Evolutionary conservation across 2,113 vertebrate genomes (phyloP), one percentile per base, ranked within the genome.

Genomic region (Rhinolophus ferrumequinum): DNA sequence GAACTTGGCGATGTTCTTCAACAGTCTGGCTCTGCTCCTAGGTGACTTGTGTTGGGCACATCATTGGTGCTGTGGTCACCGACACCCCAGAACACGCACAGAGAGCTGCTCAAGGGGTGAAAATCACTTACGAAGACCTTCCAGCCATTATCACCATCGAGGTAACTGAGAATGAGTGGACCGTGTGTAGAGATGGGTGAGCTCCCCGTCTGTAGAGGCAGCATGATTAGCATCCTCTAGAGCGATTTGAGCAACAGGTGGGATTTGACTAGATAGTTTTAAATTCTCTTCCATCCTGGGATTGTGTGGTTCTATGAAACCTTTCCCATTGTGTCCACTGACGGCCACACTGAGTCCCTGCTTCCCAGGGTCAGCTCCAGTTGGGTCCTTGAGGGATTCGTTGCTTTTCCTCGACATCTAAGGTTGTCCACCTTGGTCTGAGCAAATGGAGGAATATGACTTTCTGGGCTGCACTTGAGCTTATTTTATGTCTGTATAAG

Each of bases 31-130:
- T 83, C 95, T 91, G 21, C 69, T 91, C 52, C 28, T 90, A 99
- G 99, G 99, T 99, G 76, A 99, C 99, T 44, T 99, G 99, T 85
- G 98, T 99, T 72, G 99, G 99, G 77, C 99, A 99, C 38, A 98
- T 99, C 96, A 99, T 99, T 0, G 99, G 99, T 2, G 99, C 99
- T 1, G 98, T 99, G 93, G 98, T 99, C 19, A 99, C 99, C 2
- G 99, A 99, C 93, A 99, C 99, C 8, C 99, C 99, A 93, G 98
- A 99, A 64, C 99, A 99, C 15, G 99, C 99, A 38, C 99, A 99
- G 96, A 98, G 99, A 97, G 99, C 99, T 0, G 99, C 99, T 75
- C 99, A 98, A 94, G 98, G 98, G 6, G 98, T 99, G 67, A 99
- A 97, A 98, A 97, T 99, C 87, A 96, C 98, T 56, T 99, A 99